Conservation (phyloP, 2,113 vertebrate genomes). For the Plectropomus leopardus region DNA sequence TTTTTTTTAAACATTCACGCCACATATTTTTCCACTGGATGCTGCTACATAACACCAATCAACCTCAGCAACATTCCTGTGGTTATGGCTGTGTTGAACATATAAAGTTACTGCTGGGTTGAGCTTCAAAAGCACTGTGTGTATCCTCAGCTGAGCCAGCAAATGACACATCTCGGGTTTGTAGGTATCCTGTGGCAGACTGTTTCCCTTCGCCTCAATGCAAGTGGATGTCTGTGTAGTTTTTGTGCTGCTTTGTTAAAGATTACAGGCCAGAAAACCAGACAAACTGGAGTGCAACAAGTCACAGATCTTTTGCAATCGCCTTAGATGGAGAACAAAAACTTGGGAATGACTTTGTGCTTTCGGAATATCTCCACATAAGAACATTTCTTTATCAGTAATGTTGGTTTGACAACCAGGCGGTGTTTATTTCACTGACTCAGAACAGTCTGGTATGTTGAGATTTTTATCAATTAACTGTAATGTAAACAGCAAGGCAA, state of each 20-base stretch:
- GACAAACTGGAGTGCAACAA: slow-evolving; percentile 13
- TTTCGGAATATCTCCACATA: neutral
- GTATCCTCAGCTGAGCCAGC: slow-evolving; percentile 57
- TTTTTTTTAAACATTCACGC: slow-evolving; percentile 54
- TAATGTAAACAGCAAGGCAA: neutral
- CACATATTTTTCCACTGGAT: slow-evolving; percentile 67
- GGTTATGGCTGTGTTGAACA: slow-evolving; percentile 55
- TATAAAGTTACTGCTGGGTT: slow-evolving; percentile 62
- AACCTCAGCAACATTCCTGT: slow-evolving; percentile 66
- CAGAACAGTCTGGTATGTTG: neutral
- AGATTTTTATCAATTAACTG: neutral
- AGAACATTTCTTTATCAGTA: slow-evolving; percentile 3
- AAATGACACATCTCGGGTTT: slow-evolving; percentile 55
- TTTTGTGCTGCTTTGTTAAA: slow-evolving; percentile 23
- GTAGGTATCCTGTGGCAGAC: slow-evolving; percentile 62
- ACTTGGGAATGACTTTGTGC: neutral
- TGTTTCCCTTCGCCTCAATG: neutral
- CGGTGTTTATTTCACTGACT: neutral
- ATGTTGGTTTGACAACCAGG: neutral
- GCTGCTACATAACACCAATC: slow-evolving; percentile 60
- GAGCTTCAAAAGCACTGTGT: slow-evolving; percentile 63
- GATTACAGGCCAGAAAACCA: slow-evolving; percentile 9
- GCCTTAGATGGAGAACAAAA: neutral
- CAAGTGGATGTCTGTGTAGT: slow-evolving; percentile 19
- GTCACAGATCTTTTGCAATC: slow-evolving; percentile 3